Evolutionary conservation across 2,113 vertebrate genomes (phyloP).

Genomic region (Hiodon tergisus): DNA sequence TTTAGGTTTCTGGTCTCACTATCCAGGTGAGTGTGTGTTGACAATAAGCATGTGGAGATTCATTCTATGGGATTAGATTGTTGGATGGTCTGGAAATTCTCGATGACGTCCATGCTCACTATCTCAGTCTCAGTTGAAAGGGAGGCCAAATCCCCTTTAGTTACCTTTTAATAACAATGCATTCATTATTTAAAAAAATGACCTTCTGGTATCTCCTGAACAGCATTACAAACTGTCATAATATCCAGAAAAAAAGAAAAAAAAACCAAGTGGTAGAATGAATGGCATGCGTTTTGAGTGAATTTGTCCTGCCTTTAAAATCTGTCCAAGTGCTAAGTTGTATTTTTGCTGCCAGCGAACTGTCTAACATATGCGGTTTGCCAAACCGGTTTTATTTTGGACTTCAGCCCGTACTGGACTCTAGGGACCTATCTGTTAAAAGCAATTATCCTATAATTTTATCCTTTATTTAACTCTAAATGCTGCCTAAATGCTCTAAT

Average conservation of each 20-base stretch:
- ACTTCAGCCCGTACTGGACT: background rate
- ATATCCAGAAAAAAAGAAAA: conserved; percentile 29
- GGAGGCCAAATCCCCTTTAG: conserved; percentile 27
- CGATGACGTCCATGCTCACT: conserved; percentile 39
- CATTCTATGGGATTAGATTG: background rate
- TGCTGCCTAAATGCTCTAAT: background rate
- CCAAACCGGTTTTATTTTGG: conserved; percentile 2
- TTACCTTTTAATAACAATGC: conserved; percentile 19
- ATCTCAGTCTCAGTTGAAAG: conserved; percentile 27
- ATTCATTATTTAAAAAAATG: background rate
- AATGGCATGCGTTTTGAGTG: background rate
- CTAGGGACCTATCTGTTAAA: background rate
- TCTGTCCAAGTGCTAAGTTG: background rate
- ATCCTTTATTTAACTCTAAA: background rate
- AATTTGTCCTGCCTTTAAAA: background rate
- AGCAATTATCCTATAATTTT: conserved; percentile 17
- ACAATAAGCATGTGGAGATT: background rate
- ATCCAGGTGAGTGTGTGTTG: background rate
- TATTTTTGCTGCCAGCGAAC: background rate
- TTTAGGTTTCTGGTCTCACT: background rate
- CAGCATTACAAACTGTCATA: conserved; percentile 38
- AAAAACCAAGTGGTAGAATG: conserved; percentile 4
- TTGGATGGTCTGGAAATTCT: conserved; percentile 34
- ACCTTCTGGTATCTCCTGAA: conserved; percentile 28
- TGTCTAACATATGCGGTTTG: background rate